A percentile compares a stretch with the other conserved stretches of the same genome.
Evolutionary conservation across 2,113 vertebrate genomes (phyloP).

Genomic region (Cryptoleucopteryx plumbea): DNA sequence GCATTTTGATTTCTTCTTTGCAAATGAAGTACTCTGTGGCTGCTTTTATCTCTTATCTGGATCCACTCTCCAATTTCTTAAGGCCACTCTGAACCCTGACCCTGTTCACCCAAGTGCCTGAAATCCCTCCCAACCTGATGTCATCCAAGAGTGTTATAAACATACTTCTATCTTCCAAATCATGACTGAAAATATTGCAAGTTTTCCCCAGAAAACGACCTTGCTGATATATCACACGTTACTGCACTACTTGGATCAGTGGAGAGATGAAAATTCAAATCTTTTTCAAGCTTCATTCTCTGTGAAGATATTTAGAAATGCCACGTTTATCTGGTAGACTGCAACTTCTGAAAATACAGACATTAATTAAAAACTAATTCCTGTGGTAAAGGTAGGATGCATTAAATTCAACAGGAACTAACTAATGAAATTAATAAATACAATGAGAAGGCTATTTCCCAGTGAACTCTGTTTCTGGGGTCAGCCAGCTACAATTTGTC

Average conservation of each 20-base stretch:
- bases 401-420: not conserved
- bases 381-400: not conserved
- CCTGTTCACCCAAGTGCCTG: not conserved
- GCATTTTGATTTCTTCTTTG: not conserved
- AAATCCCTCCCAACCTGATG: not conserved
- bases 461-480: not conserved
- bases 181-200: not conserved
- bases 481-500: slow-evolving; percentile 13
- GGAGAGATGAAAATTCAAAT: not conserved
- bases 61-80: not conserved
- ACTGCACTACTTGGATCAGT: not conserved
- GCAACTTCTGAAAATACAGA: not conserved
- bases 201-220: not conserved
- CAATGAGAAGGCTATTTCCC: not conserved
- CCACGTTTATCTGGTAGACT: not conserved
- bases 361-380: not conserved
- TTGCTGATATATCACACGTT: not conserved
- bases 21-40: not conserved
- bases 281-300: not conserved
- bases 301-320: not conserved
- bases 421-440: not conserved
- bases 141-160: not conserved
- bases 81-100: slow-evolving; percentile 10
- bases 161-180: not conserved
- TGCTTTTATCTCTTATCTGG: slow-evolving; percentile 24